phyloP scores from a whole-genome alignment of 35 echinoderm and acorn worm species.

The Anneissia japonica region DNA sequence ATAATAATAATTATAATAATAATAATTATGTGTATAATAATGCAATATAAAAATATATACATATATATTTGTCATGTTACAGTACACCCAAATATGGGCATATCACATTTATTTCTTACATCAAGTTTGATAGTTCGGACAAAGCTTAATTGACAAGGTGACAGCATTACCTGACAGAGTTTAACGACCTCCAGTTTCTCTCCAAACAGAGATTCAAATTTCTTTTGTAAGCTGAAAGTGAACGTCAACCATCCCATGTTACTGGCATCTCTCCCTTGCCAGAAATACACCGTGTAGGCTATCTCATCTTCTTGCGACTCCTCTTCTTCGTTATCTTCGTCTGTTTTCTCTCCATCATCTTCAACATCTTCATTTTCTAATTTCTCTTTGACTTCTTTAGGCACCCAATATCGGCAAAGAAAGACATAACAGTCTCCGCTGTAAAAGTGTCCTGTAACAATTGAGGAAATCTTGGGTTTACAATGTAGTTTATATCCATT shows the following conservation, averaged over 20 bases:
- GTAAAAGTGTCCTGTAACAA: constrained; percentile 75
- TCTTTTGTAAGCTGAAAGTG: constrained; percentile 98
- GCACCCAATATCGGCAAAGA: constrained; percentile 96
- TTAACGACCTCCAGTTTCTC: constrained; percentile 90
- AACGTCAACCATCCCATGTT: constrained; percentile 97
- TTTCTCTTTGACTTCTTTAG: constrained; percentile 50
- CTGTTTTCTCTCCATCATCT: not conserved
- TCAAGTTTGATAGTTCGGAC: no score
- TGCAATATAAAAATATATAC: no score
- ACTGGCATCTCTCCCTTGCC: constrained; percentile 79
- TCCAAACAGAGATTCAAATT: constrained; percentile 97
- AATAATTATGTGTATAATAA: no score
- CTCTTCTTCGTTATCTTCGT: constrained; percentile 56
- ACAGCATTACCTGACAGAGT: constrained; percentile 66
- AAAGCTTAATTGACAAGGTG: not conserved
- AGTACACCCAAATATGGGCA: no score
- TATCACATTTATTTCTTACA: no score
- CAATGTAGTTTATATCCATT: no score
- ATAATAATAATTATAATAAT: no score
- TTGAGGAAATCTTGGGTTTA: no score
- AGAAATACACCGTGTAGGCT: constrained; percentile 93
- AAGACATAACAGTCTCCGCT: constrained; percentile 97
- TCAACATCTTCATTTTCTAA: constrained; percentile 34
- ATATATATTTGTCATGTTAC: no score
- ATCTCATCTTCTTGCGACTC: constrained; percentile 78